Base-by-base conservation (phyloP, 2,888 invertebrate species). In the Melangyna quadrimaculata region DNA sequence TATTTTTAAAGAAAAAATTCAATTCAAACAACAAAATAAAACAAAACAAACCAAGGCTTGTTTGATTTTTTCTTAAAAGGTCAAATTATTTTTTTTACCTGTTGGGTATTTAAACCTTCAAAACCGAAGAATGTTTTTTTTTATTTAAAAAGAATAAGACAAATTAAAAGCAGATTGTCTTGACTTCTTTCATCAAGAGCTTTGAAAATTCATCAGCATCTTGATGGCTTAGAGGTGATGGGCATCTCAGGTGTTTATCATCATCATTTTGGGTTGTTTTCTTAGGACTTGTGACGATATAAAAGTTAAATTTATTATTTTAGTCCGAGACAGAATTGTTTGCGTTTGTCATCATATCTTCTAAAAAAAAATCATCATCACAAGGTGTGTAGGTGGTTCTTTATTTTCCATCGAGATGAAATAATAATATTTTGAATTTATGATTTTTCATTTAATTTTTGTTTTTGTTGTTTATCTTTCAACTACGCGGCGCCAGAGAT, bases 401-500 rank as follows among this genome's bases (percentile, higher is more conserved):
- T 3, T 59, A 22, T 59, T 37, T 27, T 27, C 10, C 7, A 19
- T 0, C 17, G 29, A 43, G 45, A 65, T 29, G 9, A 14, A 65
- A 65, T 45, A 65, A 65, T 45, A 45, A 65, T 45, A 45, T 63
- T 45, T 17, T 63, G 17, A 29, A 40, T 43, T 27, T 27, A 43
- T 12, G 14, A 40, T 40, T 40, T 37, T 55, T 53, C 3, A 19
- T 10, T 19, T 19, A 57, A 65, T 37, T 29, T 37, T 19, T 24
- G 7, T 51, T 22, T 51, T 8, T 51, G 35, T 45, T n/a, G 14
- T 27, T 32, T 29, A 5, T 67, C 22, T 71, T 55, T 48, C 19
- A 48, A 63, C 29, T 22, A 12, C 29, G 32, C 24, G 75, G 75
- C 71, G 81, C 57, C 65, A 71, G 45, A 22, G 48, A 22, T n/a